Evolutionary conservation across 1,140 invertebrate genomes (phyloP).

Genomic region (Metopolophium dirhodum): DNA sequence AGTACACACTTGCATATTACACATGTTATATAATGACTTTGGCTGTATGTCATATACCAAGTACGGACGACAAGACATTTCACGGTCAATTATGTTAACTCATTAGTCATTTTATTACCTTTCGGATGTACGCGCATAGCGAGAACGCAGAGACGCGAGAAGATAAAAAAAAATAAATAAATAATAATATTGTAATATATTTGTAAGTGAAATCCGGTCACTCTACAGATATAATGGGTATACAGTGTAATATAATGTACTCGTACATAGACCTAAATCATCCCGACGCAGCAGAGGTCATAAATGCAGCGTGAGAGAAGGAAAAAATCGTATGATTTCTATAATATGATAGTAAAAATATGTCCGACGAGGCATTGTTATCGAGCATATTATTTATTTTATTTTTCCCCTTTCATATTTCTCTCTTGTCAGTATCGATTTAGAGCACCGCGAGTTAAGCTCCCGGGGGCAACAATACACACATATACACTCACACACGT

Average conservation of each 20-base stretch:
- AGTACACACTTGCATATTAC: not conserved
- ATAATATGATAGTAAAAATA: not conserved
- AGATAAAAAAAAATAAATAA: too few species aligned
- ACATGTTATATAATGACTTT: not conserved
- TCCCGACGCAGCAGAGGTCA: not conserved
- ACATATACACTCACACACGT: not conserved
- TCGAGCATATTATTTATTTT: conserved; percentile 4
- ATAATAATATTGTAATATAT: conserved; percentile 22
- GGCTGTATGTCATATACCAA: not conserved
- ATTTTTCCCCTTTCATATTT: not conserved
- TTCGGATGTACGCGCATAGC: too few species aligned
- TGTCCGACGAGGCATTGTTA: conserved; percentile 26
- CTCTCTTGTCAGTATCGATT: conserved; percentile 29
- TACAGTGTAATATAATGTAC: not conserved
- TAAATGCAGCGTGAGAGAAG: not conserved
- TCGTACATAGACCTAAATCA: not conserved
- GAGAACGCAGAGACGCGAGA: not conserved
- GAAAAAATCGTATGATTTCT: conserved; percentile 9
- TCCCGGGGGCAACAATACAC: not conserved
- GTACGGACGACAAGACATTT: not conserved
- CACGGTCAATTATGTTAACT: not conserved
- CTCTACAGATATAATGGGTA: not conserved
- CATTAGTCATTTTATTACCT: conserved; percentile 6
- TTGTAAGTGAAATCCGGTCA: not conserved
- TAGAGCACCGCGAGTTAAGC: conserved; percentile 15